Percentiles rank a stretch among this genome's conserved stretches.
phyloP scores from a whole-genome alignment of 1,140 invertebrate genomes.

The Mizuhopecten yessoensis region DNA sequence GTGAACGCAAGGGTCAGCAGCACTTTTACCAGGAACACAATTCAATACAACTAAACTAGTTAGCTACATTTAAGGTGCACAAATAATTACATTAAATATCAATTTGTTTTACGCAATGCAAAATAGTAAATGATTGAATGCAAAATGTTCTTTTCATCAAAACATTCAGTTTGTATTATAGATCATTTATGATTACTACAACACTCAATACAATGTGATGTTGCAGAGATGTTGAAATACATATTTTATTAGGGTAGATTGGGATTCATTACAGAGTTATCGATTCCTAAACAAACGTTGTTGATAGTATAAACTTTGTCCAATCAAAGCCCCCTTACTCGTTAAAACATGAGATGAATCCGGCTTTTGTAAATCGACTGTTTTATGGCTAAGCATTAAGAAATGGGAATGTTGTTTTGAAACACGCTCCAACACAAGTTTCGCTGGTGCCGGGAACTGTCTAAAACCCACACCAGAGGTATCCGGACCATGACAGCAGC shows the following conservation, averaged over 20 bases:
- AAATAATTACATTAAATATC: not conserved
- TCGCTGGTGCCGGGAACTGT: not conserved
- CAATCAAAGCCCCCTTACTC: not conserved
- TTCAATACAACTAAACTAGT: conserved; percentile 26
- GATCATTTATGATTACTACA: not conserved
- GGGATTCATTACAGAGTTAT: not conserved
- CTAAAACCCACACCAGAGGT: not conserved
- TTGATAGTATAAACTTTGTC: not conserved
- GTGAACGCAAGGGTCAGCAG: not conserved
- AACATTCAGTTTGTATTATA: not conserved
- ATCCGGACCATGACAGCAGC: not conserved
- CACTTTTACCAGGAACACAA: not conserved
- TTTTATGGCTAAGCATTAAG: conserved; percentile 21
- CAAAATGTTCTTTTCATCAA: not conserved
- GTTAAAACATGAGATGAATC: not conserved
- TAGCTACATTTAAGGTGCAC: not conserved
- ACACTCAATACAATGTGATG: not conserved
- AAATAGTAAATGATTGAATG: not conserved
- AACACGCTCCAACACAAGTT: conserved; percentile 24
- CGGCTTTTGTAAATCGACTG: conserved; percentile 23
- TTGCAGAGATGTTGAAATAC: not conserved
- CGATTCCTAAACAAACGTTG: not conserved
- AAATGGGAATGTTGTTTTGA: conserved; percentile 39
- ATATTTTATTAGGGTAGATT: not conserved
- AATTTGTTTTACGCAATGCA: not conserved